Evolutionary conservation across 1,140 invertebrate genomes (phyloP), one percentile per base, ranked within the genome.

Genomic region (Caenorhabditis latens): DNA sequence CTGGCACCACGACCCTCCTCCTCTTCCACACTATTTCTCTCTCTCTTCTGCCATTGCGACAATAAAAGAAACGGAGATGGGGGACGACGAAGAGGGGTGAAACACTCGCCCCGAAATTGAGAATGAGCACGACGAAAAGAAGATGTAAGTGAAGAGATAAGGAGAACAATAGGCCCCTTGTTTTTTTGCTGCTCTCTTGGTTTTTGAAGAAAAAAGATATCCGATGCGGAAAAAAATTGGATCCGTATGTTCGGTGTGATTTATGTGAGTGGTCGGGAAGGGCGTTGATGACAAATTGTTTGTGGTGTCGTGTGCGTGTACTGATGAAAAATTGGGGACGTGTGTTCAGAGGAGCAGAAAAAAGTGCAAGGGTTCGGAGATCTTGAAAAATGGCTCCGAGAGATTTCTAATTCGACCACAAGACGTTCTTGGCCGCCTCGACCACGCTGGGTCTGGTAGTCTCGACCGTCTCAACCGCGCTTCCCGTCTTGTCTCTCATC

Each of bases 101-200:
- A 32, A 32, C 32, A 32, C 32, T 32, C 19, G 32, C 4, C 1
- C 24, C 6, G 40, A 21, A 40, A 42, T 16, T 75, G 67, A 43
- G 40, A 43, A 42, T 40, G 65, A 71, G 19, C 40, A 46, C 43
- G 65, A 71, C 11, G 65, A 46, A n/a, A 46, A 40, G 24, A 14
- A 79, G 71, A 79, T 48, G 46, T 79, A 16, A 79, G 42, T 50
- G 24, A 79, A 79, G 71, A 53, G 46, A 79, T 79, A 71, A 71
- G 40, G 14, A 32, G 40, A 40, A 40, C 6, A 65, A 32, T 13
- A 24, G 32, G 9, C 61, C 3, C 8, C 43, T 79, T 79, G 24
- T n/a, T 43, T 48, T 32, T 24, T 79, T 79, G 32, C 32, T 32
- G 32, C 32, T 46, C 40, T 42, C 63, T 53, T 16, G 50, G 14